These are phyloP conservation scores for Pseudachorutes palmiensis DNA, from an alignment of 1,140 invertebrate genomes.

Conservation along the genomic window DNA sequence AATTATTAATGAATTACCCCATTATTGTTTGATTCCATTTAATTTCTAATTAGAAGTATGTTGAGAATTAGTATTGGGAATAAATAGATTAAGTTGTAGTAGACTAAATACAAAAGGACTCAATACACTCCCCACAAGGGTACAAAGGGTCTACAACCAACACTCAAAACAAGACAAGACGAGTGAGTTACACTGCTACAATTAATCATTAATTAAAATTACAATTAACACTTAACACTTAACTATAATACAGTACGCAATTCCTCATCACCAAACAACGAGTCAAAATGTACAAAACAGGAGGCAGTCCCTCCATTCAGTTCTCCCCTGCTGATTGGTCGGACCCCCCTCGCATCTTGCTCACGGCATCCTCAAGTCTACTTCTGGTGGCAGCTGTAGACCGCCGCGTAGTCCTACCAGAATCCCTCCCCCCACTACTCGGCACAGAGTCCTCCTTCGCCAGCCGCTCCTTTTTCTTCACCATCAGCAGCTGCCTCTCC, in stretches of 20 bases:
- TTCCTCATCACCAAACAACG: too few relatives aligned
- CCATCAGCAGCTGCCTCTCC: constrained; percentile 36
- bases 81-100: too few relatives aligned
- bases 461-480: constrained; percentile 36
- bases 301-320: not conserved
- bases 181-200: too few relatives aligned
- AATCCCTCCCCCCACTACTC: not conserved
- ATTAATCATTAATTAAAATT: too few relatives aligned
- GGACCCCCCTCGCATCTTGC: constrained; percentile 32
- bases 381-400: constrained; percentile 28
- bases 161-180: too few relatives aligned
- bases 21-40: not conserved
- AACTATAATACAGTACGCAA: too few relatives aligned
- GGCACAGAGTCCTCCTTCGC: constrained; percentile 34
- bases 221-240: too few relatives aligned
- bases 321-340: constrained; percentile 10
- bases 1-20: not conserved
- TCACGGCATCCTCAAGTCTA: constrained; percentile 34
- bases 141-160: too few relatives aligned
- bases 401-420: constrained; percentile 29
- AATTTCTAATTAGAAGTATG: not conserved
- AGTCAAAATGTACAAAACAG: too few relatives aligned
- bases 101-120: too few relatives aligned
- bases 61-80: not conserved
- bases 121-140: too few relatives aligned